A percentile compares a stretch with the other conserved stretches of the same genome.
phyloP scores from a whole-genome alignment of 2,888 invertebrate species.

The Idaea aversata region DNA sequence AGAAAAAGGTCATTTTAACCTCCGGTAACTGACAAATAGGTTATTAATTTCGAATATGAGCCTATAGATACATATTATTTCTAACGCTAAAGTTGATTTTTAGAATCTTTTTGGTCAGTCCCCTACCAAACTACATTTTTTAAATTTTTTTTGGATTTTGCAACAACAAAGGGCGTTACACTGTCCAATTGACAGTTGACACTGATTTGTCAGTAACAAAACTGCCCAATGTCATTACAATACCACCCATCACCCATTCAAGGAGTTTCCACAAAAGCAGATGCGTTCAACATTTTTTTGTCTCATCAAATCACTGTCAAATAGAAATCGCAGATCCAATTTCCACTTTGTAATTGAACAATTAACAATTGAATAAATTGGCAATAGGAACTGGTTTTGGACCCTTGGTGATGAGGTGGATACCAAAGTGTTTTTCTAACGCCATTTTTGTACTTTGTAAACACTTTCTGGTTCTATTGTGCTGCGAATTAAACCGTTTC shows the following conservation, averaged over 20 bases:
- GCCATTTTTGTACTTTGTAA: background rate
- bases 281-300: conserved; percentile 3
- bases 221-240: conserved; percentile 2
- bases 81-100: too few relatives aligned
- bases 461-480: conserved; percentile 3
- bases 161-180: background rate
- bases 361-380: conserved; percentile 17
- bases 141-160: background rate
- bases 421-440: background rate
- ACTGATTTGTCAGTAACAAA: conserved; percentile 2
- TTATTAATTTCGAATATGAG: too few relatives aligned
- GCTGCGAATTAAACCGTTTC: too few relatives aligned
- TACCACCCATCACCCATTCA: background rate
- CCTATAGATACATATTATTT: too few relatives aligned
- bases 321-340: conserved; percentile 7
- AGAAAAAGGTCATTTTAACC: too few relatives aligned
- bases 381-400: conserved; percentile 13
- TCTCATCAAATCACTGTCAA: conserved; percentile 1
- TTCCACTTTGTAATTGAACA: conserved; percentile 7
- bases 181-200: conserved; percentile 1
- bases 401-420: conserved; percentile 4
- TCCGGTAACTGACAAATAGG: too few relatives aligned
- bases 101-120: too few relatives aligned
- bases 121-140: background rate
- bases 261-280: background rate